These are phyloP conservation scores for Hippopotamus amphibius DNA, from an alignment of 2,113 vertebrate genomes.

Conservation along the genomic window DNA sequence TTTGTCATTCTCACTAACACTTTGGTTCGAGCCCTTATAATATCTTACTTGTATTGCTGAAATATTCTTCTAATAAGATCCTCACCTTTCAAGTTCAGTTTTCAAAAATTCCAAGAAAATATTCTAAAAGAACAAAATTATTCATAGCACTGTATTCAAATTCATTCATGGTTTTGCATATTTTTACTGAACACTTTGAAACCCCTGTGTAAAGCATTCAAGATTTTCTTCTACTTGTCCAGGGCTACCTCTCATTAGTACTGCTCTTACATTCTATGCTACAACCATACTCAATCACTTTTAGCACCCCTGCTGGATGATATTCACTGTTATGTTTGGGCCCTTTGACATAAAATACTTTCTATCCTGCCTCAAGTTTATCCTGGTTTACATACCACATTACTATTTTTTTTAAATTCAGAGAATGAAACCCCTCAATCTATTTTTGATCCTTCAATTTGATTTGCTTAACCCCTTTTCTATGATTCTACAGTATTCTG, in stretches of 20 bases:
- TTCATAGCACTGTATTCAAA: neutral
- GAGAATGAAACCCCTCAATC: neutral
- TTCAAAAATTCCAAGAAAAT: neutral
- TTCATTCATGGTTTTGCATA: neutral
- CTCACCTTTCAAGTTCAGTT: neutral
- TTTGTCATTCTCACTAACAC: neutral
- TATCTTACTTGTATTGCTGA: neutral
- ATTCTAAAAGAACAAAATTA: neutral
- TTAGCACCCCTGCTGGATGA: neutral
- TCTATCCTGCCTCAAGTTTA: neutral
- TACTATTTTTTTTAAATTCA: neutral
- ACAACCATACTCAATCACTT: neutral
- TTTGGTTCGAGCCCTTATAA: neutral
- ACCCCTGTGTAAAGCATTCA: neutral
- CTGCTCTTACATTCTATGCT: neutral
- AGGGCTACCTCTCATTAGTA: neutral
- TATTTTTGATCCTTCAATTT: neutral
- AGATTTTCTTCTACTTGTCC: neutral
- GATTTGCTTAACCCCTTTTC: neutral
- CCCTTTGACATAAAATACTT: neutral
- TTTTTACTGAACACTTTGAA: neutral
- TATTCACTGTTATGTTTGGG: neutral
- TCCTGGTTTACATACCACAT: neutral
- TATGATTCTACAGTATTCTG: neutral
- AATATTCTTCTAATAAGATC: neutral